Base-by-base conservation (phyloP, 2,888 invertebrate species). In the Drosophila tanythrix region DNA sequence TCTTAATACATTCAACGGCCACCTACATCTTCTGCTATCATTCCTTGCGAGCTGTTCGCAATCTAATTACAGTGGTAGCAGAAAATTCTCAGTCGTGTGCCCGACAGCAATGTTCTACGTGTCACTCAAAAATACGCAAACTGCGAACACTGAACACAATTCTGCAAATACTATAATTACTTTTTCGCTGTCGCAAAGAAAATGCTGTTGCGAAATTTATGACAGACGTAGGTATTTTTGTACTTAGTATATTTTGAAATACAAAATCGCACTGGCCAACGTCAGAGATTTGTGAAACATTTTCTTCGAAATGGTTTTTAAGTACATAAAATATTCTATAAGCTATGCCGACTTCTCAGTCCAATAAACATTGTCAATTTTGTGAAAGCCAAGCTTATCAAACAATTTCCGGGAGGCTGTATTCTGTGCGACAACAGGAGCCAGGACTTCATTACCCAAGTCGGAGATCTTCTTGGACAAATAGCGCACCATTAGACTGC, bases 361-460 rank as follows among this genome's bases (percentile, higher is more conserved):
- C 90, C 91, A 92, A 71, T 81, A 83, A 10, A 82, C 64, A 6
- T 67, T 68, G 63, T 89, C 90, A 35, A 90, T 83, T n/a, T 74
- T 35, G 27, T 77, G 64, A 46, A 92, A 92, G 0, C 91, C 91
- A 4, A 92, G 66, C 62, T 89, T 90, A 31, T 91, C 86, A 66
- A 92, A 93, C 88, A 93, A 84, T 11, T 74, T 76, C 6, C 83
- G 82, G 0, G 93, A 93, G 5, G 90, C 73, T 2, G 65, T 75
- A 61, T 91, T 91, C 15, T 51, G 53, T 0, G 62, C 57, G 0
- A 92, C 76, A 5, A 92, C 91, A 0, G 92, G 89, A 2, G 92
- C 91, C n/a, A 82, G 56, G 0, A 90, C 86, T 51, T 92, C 91
- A 31, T 82, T 73, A 4, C 80, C 82, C n/a, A 81, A 51, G 2